A percentile compares a stretch with the other conserved stretches of the same genome.
These are phyloP conservation scores for Mesorhabditis spiculigera DNA, from an alignment of 2,888 invertebrate species.

Conservation along the genomic window DNA sequence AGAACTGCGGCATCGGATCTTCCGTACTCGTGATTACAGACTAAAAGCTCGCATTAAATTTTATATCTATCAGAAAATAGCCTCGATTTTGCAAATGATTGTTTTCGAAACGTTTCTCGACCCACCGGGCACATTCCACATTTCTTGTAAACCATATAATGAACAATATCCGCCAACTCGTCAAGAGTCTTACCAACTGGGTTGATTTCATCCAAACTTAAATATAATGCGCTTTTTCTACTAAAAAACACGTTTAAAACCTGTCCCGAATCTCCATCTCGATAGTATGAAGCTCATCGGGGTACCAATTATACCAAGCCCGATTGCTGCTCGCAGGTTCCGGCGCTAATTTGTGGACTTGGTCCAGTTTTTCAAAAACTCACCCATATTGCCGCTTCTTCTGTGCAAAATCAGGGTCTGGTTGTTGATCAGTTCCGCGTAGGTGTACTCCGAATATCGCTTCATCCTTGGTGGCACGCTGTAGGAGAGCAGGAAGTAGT, in stretches of 20 bases:
- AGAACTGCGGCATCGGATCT: neutral
- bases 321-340: too few relatives aligned
- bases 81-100: too few relatives aligned
- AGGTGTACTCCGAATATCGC: neutral
- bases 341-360: neutral
- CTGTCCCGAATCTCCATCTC: too few relatives aligned
- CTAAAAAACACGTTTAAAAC: too few relatives aligned
- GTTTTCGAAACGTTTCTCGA: too few relatives aligned
- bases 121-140: too few relatives aligned
- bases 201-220: too few relatives aligned
- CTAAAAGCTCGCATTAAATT: neutral
- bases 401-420: neutral
- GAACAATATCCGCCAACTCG: neutral
- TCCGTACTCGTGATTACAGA: neutral
- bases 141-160: too few relatives aligned
- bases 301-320: too few relatives aligned
- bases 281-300: too few relatives aligned
- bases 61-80: neutral
- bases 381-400: neutral
- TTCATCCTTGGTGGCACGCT: neutral
- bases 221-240: too few relatives aligned
- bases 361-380: neutral
- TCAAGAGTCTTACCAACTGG: too few relatives aligned
- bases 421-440: neutral
- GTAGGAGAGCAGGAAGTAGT: neutral